Evolutionary conservation across 2,113 vertebrate species (phyloP), one percentile per base, ranked within the genome.

Genomic region (Phocoena sinus): DNA sequence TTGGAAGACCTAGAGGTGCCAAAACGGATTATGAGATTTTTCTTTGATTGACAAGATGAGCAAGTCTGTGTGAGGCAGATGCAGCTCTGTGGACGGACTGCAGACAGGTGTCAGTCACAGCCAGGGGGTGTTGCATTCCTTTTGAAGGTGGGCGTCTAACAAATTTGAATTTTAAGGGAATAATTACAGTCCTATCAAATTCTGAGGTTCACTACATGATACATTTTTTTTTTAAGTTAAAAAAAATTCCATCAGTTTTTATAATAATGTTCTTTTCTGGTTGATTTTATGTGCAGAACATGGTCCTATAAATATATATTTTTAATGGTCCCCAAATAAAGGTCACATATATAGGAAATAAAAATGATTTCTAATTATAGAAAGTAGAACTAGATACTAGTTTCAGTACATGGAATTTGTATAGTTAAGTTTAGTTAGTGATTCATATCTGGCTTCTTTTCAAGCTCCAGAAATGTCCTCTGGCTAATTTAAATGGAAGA

Each of bases 1-100:
- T 94, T 98, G 97, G 92, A 98, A 98, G 95, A 89, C 95, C 98
- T 98, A 0, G 67, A 96, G 97, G 96, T 98, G 97, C 97, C 98
- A 98, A 98, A 99, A 98, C 98, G 98, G 98, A 99, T 99, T 98
- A 98, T 98, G 97, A 98, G 98, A 98, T 99, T 99, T 99, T 99
- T 98, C 98, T 98, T 99, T 95, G 85, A 96, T 97, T 99, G 99
- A 99, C 98, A 99, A 99, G 97, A 98, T 95, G 98, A 99, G 98
- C 97, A 97, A 97, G 97, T 97, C 97, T 97, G 96, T 91, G 98
- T 98, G 98, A 98, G 96, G 96, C 88, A 98, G 94, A 97, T 84
- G 92, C 94, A 91, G 98, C 97, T 97, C 33, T 94, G 60, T 95
- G 97, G 96, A 98, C 95, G 97, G 88, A 98, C 0, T 71, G 79